Evolutionary conservation across 2,797 vertebrate genomes (phyloP).

Genomic region (Chelidonichthys spinosus): DNA sequence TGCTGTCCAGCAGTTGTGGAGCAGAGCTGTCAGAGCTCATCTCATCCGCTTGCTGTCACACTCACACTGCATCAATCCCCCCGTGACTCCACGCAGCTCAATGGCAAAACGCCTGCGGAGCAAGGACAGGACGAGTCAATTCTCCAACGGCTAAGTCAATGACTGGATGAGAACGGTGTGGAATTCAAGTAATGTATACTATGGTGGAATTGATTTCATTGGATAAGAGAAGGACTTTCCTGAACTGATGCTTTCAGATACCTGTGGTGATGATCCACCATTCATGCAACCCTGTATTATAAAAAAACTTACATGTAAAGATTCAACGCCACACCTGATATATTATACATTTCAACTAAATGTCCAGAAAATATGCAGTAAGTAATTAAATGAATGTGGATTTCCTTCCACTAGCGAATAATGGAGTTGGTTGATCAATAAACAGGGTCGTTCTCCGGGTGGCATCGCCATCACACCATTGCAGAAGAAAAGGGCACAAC

Average conservation of each 20-base stretch:
- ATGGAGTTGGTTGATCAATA: neutral
- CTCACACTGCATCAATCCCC: constrained; percentile 52
- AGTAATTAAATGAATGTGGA: neutral
- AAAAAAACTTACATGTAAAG: neutral
- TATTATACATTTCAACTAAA: neutral
- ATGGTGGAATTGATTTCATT: neutral
- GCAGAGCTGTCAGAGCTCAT: constrained; percentile 72
- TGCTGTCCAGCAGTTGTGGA: constrained; percentile 57
- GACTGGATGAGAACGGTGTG: constrained; percentile 6
- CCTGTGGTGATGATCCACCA: neutral
- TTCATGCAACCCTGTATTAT: neutral
- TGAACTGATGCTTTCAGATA: constrained; percentile 13
- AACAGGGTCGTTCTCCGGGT: neutral
- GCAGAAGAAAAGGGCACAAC: neutral
- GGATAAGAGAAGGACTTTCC: neutral
- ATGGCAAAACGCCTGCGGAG: constrained; percentile 49
- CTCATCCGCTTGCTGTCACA: constrained; percentile 67
- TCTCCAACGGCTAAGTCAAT: constrained; percentile 38
- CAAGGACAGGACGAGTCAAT: constrained; percentile 15
- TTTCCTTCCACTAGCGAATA: neutral
- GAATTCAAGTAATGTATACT: neutral
- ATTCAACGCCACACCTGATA: neutral
- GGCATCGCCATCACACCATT: neutral
- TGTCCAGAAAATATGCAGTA: neutral
- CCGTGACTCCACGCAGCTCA: constrained; percentile 50